These are phyloP conservation scores for Cyanoramphus novaezelandiae DNA, from an alignment of 2,113 vertebrate genomes.

Conservation along the genomic window DNA sequence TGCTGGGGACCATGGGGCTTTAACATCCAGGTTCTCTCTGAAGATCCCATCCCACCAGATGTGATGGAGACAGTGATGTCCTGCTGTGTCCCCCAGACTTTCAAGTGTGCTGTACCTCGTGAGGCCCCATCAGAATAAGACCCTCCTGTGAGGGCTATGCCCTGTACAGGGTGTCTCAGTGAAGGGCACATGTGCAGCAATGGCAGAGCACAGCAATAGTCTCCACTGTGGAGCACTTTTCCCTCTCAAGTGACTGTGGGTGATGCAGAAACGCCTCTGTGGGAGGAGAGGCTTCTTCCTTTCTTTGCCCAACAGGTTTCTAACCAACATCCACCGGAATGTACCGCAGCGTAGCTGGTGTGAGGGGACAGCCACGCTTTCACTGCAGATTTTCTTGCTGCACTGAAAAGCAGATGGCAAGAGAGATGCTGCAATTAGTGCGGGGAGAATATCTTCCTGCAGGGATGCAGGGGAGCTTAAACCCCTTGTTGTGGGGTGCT, in stretches of 20 bases:
- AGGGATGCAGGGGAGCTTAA: accelerated
- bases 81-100: neutral
- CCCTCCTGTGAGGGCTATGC: no score
- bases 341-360: accelerated
- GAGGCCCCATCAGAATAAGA: neutral
- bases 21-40: neutral
- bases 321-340: neutral
- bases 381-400: neutral
- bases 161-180: neutral
- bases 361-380: neutral
- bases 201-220: neutral
- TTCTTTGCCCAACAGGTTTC: neutral
- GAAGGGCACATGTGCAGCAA: accelerated
- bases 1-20: neutral
- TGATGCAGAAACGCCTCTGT: neutral
- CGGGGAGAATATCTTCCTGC: neutral
- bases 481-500: accelerated
- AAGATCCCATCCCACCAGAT: neutral
- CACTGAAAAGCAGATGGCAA: neutral
- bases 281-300: neutral
- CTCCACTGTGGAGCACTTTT: neutral
- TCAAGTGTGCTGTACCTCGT: no score
- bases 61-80: neutral
- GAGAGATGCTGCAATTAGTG: neutral
- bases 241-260: neutral